These are phyloP conservation scores for Polypterus bichir DNA, from an alignment of 2,113 vertebrate species.

Conservation along the genomic window DNA sequence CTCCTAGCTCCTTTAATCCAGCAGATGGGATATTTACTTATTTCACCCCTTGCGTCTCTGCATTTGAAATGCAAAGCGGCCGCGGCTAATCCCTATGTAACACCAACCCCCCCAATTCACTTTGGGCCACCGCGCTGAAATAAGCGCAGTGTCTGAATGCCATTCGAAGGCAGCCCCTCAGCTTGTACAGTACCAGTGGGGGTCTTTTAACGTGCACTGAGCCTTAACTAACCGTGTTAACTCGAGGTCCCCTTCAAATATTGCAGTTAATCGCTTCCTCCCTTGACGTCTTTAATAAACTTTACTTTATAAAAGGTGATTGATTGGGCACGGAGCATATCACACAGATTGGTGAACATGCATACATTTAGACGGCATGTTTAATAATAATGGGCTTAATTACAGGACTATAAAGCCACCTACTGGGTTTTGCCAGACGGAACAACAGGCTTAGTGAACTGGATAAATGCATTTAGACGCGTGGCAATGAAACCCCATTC, in stretches of 20 bases:
- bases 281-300: conserved; percentile 59
- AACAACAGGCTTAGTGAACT: conserved; percentile 79
- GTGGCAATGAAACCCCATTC: conserved; percentile 71
- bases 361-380: conserved; percentile 67
- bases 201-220: conserved; percentile 76
- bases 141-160: conserved; percentile 26
- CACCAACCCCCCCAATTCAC: too few species aligned
- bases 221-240: conserved; percentile 93
- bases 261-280: conserved; percentile 61
- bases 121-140: conserved; percentile 14
- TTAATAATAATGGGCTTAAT: conserved; percentile 75
- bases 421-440: conserved; percentile 68
- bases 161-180: conserved; percentile 27
- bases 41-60: too few species aligned
- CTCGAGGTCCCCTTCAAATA: conserved; percentile 69
- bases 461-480: conserved; percentile 78
- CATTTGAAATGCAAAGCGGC: too few species aligned
- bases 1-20: too few species aligned
- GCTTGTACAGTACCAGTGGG: conserved; percentile 70
- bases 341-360: conserved; percentile 65
- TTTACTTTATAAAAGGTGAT: conserved; percentile 41
- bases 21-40: too few species aligned
- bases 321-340: conserved; percentile 60
- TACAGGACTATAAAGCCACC: conserved; percentile 75
- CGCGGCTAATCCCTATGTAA: too few species aligned